Conservation (phyloP, 2,113 vertebrate species). For the Notiomystis cincta region DNA sequence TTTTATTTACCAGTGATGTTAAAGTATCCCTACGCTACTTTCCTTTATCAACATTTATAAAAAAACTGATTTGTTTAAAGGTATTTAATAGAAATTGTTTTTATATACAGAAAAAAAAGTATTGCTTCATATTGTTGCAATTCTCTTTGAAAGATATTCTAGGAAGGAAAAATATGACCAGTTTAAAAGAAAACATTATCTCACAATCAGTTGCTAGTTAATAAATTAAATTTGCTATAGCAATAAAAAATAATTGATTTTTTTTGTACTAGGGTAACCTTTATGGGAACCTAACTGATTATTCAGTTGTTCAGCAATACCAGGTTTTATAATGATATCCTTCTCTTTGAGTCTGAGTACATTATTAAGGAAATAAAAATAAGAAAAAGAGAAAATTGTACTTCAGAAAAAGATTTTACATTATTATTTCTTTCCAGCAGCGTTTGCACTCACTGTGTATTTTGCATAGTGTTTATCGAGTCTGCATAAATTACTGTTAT, state of each 20-base stretch:
- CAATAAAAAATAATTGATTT: not conserved
- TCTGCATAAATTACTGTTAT: not conserved
- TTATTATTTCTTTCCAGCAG: not conserved
- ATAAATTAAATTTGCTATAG: not conserved
- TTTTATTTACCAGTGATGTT: not conserved
- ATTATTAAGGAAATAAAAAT: not conserved
- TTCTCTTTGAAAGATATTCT: not conserved
- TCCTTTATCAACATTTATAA: not conserved
- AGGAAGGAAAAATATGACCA: not conserved
- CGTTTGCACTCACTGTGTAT: not conserved
- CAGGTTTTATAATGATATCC: not conserved
- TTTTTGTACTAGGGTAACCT: not conserved
- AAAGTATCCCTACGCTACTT: not conserved
- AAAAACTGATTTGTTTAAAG: not conserved
- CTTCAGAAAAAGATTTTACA: not conserved
- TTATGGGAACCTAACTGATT: not conserved
- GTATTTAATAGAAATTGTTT: not conserved
- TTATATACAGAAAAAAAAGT: not conserved
- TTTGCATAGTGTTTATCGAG: not conserved
- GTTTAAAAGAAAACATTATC: not conserved
- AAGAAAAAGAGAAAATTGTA: not conserved
- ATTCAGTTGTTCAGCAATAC: not conserved
- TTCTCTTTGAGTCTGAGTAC: not conserved
- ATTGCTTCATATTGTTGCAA: not conserved
- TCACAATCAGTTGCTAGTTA: not conserved